Conservation (phyloP, 1,140 invertebrate genomes). For the Mylabris phalerata region DNA sequence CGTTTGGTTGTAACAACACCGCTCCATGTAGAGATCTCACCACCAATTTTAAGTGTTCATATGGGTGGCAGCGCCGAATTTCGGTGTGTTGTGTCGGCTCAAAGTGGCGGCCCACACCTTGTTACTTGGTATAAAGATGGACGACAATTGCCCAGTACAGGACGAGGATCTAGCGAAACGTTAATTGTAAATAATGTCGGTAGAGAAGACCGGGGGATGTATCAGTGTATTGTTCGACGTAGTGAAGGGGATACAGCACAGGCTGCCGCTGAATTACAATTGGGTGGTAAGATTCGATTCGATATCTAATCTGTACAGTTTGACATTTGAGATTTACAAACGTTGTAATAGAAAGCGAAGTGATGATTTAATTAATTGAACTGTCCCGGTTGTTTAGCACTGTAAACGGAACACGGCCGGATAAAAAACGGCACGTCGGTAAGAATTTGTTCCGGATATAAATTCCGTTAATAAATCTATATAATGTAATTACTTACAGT, state of each 20-base stretch:
- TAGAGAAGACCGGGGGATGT: slow-evolving; percentile 76
- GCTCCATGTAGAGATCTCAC: slow-evolving; percentile 62
- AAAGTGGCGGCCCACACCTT: slow-evolving; percentile 45
- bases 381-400: too few relatives aligned
- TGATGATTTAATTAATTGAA: too few relatives aligned
- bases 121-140: slow-evolving; percentile 64
- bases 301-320: not conserved
- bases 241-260: slow-evolving; percentile 72
- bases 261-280: slow-evolving; percentile 68
- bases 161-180: slow-evolving; percentile 55
- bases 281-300: slow-evolving; percentile 59
- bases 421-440: too few relatives aligned
- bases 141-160: slow-evolving; percentile 57
- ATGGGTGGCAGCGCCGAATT: slow-evolving; percentile 71
- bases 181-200: slow-evolving; percentile 61
- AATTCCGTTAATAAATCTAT: too few relatives aligned
- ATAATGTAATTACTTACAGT: too few relatives aligned
- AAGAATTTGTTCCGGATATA: too few relatives aligned
- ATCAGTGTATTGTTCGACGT: slow-evolving; percentile 71
- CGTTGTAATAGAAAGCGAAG: too few relatives aligned
- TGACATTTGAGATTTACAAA: too few relatives aligned
- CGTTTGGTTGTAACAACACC: slow-evolving; percentile 60
- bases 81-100: slow-evolving; percentile 49
- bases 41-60: slow-evolving; percentile 64
- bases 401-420: too few relatives aligned